Evolutionary conservation across 2,113 vertebrate species (phyloP).

Genomic region (Numenius arquata): DNA sequence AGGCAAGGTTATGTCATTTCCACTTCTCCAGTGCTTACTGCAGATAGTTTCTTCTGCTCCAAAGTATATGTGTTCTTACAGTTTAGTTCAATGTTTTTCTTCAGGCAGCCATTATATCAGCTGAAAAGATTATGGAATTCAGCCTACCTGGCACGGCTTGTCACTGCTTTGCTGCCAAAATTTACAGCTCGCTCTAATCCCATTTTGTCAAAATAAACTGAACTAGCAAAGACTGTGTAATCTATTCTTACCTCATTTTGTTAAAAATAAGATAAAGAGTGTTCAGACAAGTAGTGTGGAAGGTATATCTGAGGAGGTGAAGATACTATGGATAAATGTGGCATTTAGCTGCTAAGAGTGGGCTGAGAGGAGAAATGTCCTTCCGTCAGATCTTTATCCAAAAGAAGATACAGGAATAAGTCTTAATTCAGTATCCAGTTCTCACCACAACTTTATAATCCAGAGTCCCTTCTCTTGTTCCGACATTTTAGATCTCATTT

Average conservation of each 20-base stretch:
- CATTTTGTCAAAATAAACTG: background rate
- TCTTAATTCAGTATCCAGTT: background rate
- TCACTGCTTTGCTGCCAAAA: background rate
- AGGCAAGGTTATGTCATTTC: background rate
- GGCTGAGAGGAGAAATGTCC: background rate
- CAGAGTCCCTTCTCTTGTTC: background rate
- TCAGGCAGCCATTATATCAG: background rate
- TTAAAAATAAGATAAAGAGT: background rate
- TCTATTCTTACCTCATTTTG: background rate
- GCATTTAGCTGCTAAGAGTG: background rate
- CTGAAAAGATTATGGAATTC: background rate
- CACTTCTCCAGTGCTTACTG: background rate
- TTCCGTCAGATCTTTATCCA: background rate
- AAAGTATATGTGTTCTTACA: background rate
- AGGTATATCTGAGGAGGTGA: background rate
- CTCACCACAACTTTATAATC: background rate
- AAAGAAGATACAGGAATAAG: background rate
- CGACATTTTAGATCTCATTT: background rate
- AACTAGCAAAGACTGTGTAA: background rate
- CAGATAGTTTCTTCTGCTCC: background rate
- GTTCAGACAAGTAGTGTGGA: background rate
- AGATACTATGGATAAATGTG: background rate
- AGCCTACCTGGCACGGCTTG: background rate
- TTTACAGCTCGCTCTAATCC: background rate
- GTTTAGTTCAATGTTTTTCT: background rate